These are phyloP conservation scores for Drosophila mojavensis DNA, from an alignment of 1,140 invertebrate genomes.

Conservation along the genomic window DNA sequence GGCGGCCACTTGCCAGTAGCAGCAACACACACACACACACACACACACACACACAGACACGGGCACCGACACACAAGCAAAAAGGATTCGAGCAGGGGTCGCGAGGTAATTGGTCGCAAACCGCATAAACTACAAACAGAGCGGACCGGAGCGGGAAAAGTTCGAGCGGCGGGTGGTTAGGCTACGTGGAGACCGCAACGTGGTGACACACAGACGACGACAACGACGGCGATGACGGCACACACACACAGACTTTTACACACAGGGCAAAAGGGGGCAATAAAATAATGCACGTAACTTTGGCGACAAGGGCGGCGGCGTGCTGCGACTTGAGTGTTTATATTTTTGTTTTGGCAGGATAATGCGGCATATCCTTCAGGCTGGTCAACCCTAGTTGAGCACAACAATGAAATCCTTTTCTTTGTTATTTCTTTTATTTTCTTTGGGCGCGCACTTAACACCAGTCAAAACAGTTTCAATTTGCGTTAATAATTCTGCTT, in stretches of 20 bases:
- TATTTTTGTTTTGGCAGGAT: constrained; percentile 48
- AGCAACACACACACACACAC: constrained; percentile 49
- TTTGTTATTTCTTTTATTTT: neutral
- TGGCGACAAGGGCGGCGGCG: constrained; percentile 37
- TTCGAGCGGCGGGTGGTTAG: constrained; percentile 2
- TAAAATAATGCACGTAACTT: constrained; percentile 53
- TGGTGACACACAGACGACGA: constrained; percentile 29
- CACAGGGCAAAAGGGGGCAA: constrained; percentile 9
- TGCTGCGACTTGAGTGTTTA: constrained; percentile 24
- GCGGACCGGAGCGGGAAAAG: neutral
- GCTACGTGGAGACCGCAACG: constrained; percentile 37
- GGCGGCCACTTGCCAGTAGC: constrained; percentile 65
- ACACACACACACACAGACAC: neutral
- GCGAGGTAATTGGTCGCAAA: constrained; percentile 18
- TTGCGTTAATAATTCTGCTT: constrained; percentile 4
- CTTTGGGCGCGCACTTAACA: constrained; percentile 6
- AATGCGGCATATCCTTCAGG: constrained; percentile 48
- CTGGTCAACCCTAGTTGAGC: constrained; percentile 1
- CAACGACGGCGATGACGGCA: too few relatives aligned
- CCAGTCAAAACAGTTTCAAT: constrained; percentile 13
- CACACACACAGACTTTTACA: too few relatives aligned
- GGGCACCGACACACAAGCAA: too few relatives aligned
- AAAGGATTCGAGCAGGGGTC: too few relatives aligned
- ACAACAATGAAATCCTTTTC: constrained; percentile 19
- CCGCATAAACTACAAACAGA: constrained; percentile 47